Evolutionary conservation across 2,888 invertebrate genomes (phyloP).

Genomic region (Tuberolachnus salignus): DNA sequence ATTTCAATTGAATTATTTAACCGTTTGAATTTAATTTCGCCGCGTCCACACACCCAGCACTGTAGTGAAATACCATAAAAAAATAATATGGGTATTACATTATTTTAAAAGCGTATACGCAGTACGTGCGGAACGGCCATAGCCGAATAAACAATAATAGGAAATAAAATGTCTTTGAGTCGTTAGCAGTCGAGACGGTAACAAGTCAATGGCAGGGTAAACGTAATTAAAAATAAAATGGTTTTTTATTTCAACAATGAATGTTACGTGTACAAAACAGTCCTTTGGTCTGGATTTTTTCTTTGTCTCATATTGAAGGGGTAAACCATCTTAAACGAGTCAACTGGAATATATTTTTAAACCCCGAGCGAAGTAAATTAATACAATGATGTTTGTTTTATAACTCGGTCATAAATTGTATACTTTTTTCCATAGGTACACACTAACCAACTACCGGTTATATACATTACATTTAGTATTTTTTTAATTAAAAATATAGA

Average conservation of each 20-base stretch:
- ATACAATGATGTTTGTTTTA: too few relatives aligned
- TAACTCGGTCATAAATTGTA: too few relatives aligned
- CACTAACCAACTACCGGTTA: too few relatives aligned
- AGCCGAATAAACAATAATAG: conserved; percentile 23
- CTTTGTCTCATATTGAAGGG: conserved; percentile 6
- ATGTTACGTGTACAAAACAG: conserved; percentile 11
- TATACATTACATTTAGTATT: too few relatives aligned
- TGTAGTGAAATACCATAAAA: not conserved
- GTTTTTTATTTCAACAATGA: conserved; percentile 32
- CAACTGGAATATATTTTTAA: conserved; percentile 11
- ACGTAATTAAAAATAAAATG: conserved; percentile 48
- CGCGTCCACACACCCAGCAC: not conserved
- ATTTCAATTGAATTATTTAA: conserved; percentile 13
- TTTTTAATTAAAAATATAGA: too few relatives aligned
- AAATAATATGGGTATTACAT: too few relatives aligned
- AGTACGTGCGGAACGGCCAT: not conserved
- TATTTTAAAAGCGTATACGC: not conserved
- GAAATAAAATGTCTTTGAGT: conserved; percentile 30
- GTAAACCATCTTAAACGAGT: conserved; percentile 27
- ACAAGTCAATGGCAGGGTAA: conserved; percentile 30
- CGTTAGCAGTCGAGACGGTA: conserved; percentile 27
- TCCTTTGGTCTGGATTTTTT: conserved; percentile 25
- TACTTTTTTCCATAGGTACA: too few relatives aligned
- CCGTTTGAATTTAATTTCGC: not conserved
- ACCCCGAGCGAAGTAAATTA: too few relatives aligned